Conservation (phyloP, 2,888 invertebrate species). For the Cataglyphis rosenhaueri region DNA sequence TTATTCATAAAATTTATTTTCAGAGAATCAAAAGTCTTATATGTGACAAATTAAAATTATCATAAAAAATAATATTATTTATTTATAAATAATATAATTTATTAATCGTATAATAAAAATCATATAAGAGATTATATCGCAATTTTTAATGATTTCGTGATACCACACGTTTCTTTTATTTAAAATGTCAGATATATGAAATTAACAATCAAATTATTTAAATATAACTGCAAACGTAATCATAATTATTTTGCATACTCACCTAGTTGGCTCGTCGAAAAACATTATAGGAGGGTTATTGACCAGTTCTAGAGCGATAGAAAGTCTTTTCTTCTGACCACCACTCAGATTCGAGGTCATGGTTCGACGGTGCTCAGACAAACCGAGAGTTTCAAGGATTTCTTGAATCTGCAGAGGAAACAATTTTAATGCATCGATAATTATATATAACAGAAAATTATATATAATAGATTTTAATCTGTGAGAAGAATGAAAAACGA, state of each 20-base stretch:
- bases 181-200: background rate
- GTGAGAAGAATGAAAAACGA: background rate
- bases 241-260: slow-evolving; percentile 52
- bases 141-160: background rate
- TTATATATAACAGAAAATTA: background rate
- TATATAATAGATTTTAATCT: background rate
- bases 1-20: background rate
- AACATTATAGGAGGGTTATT: slow-evolving; percentile 99
- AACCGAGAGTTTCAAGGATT: slow-evolving; percentile 95
- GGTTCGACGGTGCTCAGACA: slow-evolving; percentile 94
- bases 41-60: background rate
- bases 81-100: background rate
- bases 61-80: background rate
- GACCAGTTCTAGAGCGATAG: slow-evolving; percentile 97
- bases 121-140: background rate
- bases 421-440: background rate
- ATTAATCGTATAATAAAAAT: background rate
- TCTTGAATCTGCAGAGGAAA: slow-evolving; percentile 91
- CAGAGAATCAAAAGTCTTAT: background rate
- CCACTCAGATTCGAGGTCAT: slow-evolving; percentile 97
- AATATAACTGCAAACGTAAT: background rate
- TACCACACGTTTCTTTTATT: background rate
- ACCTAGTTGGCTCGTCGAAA: slow-evolving; percentile 97
- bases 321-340: slow-evolving; percentile 97
- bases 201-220: background rate